Evolutionary conservation across 2,888 invertebrate genomes (phyloP).

Genomic region (Mesoligia furuncula): DNA sequence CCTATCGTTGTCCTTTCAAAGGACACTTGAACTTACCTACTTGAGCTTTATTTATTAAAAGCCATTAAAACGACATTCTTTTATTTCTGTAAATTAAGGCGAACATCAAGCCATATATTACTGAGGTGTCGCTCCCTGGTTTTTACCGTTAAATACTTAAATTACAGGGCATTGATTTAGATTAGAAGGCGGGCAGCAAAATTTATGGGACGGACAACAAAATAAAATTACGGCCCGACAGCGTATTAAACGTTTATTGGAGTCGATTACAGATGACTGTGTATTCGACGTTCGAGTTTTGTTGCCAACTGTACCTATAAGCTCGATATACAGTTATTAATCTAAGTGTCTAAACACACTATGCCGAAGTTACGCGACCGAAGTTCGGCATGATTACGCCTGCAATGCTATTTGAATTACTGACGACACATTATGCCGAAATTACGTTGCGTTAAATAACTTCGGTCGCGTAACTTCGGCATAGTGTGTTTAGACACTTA

Average conservation of each 20-base stretch:
- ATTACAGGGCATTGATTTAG: conserved; percentile 29
- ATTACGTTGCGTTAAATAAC: too few relatives aligned
- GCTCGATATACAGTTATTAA: conserved; percentile 40
- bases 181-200: not conserved
- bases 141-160: conserved; percentile 21
- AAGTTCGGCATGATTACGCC: too few relatives aligned
- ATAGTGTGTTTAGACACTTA: too few relatives aligned
- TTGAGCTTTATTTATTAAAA: not conserved
- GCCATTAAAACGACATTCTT: not conserved
- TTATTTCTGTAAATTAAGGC: not conserved
- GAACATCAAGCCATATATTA: not conserved
- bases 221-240: conserved; percentile 15
- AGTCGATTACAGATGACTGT: not conserved
- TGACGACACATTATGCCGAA: too few relatives aligned
- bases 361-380: too few relatives aligned
- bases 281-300: conserved; percentile 21
- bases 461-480: too few relatives aligned
- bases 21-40: not conserved
- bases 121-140: not conserved
- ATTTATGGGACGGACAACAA: conserved; percentile 13
- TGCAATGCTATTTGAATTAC: too few relatives aligned
- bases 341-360: too few relatives aligned
- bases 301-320: conserved; percentile 28
- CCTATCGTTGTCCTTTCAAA: not conserved
- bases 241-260: conserved; percentile 7